Evolutionary conservation across 1,140 invertebrate genomes (phyloP).

Genomic region (Lineus longissimus): DNA sequence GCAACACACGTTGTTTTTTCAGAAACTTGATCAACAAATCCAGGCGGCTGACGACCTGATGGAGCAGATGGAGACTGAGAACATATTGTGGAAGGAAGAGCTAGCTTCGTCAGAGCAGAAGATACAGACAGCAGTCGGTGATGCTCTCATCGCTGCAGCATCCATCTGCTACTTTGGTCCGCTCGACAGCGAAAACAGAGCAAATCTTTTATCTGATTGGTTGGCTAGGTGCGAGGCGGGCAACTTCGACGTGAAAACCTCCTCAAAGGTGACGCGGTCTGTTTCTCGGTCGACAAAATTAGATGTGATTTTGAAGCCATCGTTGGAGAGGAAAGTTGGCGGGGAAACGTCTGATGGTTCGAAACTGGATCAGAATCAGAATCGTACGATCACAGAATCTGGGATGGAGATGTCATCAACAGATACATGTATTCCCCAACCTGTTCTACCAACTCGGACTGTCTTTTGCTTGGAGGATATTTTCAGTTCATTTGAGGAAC

Average conservation of each 20-base stretch:
- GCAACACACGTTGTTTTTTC: slow-evolving; percentile 19
- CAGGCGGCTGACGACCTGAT: slow-evolving; percentile 42
- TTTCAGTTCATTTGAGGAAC: slow-evolving; percentile 47
- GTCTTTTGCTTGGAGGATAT: slow-evolving; percentile 44
- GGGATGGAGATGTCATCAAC: too few species aligned
- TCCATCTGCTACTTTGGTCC: slow-evolving; percentile 48
- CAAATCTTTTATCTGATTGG: slow-evolving; percentile 26
- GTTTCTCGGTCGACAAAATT: too few species aligned
- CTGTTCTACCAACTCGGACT: slow-evolving; percentile 13
- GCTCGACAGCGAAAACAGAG: slow-evolving; percentile 39
- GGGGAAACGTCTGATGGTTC: too few species aligned
- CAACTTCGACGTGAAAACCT: slow-evolving; percentile 20
- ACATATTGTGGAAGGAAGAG: slow-evolving; percentile 45
- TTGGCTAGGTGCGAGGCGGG: slow-evolving; percentile 30
- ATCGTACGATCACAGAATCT: too few species aligned
- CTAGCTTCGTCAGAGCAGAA: slow-evolving; percentile 36
- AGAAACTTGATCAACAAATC: slow-evolving; percentile 47
- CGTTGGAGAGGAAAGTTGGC: too few species aligned
- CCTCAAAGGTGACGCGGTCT: too few species aligned
- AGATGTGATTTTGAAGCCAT: too few species aligned
- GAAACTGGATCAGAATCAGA: too few species aligned
- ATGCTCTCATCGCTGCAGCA: slow-evolving; percentile 45
- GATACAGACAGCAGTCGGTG: slow-evolving; percentile 36
- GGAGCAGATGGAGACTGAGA: slow-evolving; percentile 49
- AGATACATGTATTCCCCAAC: too few species aligned